These are phyloP conservation scores for Venusia cambrica DNA, from an alignment of 2,888 invertebrate species.

Conservation along the genomic window DNA sequence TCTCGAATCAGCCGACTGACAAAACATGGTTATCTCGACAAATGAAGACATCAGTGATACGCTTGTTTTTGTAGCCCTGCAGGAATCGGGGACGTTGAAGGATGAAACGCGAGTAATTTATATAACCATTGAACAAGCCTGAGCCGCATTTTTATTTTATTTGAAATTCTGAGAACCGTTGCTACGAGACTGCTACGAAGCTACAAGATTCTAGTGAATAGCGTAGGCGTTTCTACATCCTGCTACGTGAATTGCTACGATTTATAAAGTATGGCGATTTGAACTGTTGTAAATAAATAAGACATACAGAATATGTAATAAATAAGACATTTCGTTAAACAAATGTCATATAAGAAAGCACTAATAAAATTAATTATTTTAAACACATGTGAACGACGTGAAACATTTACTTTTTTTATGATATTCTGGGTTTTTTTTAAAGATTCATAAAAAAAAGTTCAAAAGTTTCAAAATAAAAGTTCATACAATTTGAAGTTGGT, in stretches of 20 bases:
- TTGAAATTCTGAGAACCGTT: slow-evolving; percentile 1
- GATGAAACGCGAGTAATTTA: slow-evolving; percentile 21
- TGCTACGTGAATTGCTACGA: slow-evolving; percentile 9
- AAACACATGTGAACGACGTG: no score
- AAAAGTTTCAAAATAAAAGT: no score
- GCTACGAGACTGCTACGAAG: slow-evolving; percentile 9
- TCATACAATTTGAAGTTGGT: no score
- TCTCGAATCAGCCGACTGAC: slow-evolving; percentile 61
- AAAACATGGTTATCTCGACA: slow-evolving; percentile 61
- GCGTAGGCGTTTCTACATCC: no score
- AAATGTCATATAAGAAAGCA: no score
- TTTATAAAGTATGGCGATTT: background rate
- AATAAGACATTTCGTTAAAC: no score
- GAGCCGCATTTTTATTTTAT: background rate
- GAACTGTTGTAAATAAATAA: background rate
- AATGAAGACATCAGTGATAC: slow-evolving; percentile 45
- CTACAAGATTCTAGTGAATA: no score
- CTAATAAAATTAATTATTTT: no score
- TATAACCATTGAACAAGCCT: slow-evolving; percentile 4
- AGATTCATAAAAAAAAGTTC: no score
- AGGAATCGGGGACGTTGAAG: slow-evolving; percentile 33
- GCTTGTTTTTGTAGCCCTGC: slow-evolving; percentile 35
- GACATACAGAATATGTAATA: no score
- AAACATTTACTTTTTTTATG: no score
- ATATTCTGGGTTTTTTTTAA: no score